phyloP scores from a whole-genome alignment of 2,113 vertebrate species.

The Anser cygnoides region DNA sequence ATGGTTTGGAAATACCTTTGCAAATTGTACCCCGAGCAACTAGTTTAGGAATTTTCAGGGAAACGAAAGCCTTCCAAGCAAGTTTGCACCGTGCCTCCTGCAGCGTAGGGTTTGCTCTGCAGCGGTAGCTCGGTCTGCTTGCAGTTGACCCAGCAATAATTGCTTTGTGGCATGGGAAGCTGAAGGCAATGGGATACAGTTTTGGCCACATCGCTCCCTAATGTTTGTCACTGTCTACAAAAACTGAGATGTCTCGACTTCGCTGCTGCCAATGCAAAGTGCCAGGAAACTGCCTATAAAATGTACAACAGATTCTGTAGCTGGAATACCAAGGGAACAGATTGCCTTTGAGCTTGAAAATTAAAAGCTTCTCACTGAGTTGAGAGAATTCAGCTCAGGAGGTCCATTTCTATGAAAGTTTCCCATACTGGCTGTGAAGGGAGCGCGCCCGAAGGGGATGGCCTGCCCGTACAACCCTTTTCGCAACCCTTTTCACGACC shows the following conservation, averaged over 20 bases:
- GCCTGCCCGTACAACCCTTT: neutral
- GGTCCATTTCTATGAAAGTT: neutral
- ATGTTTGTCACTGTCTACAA: neutral
- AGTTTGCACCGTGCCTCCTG: neutral
- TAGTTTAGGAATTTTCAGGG: neutral
- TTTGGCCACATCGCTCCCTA: neutral
- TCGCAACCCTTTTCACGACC: accelerated
- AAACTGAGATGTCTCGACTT: neutral
- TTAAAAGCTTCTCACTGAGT: neutral
- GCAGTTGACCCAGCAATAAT: neutral
- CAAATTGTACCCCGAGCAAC: neutral
- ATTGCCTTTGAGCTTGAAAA: neutral
- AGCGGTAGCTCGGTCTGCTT: neutral
- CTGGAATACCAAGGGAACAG: neutral
- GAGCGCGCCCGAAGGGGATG: accelerated
- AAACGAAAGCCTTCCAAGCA: neutral
- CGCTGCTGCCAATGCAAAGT: neutral
- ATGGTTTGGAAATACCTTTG: slow-evolving; percentile 6
- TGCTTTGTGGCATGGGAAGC: neutral
- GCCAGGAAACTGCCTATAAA: neutral
- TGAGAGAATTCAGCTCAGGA: neutral
- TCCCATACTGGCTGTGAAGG: accelerated
- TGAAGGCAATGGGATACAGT: accelerated
- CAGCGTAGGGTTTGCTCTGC: neutral
- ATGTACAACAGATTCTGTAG: accelerated